Conservation (phyloP, 2,888 invertebrate genomes). For the Melanostoma scalare region DNA sequence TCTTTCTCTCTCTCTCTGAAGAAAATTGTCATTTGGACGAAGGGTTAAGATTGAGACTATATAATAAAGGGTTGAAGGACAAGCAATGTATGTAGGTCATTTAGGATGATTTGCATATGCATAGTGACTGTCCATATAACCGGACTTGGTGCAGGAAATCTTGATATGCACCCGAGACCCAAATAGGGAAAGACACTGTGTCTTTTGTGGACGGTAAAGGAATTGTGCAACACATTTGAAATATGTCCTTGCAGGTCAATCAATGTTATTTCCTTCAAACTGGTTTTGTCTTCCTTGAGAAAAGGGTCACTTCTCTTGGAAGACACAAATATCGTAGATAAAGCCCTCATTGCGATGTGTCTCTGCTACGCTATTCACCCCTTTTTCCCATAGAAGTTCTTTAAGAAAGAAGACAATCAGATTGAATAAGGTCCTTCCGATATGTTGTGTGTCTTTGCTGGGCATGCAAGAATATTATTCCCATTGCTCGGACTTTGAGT, state of each 20-base stretch:
- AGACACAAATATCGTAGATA: slow-evolving; percentile 71
- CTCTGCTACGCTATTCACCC: slow-evolving; percentile 55
- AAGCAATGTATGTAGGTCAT: slow-evolving; percentile 57
- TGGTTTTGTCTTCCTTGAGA: slow-evolving; percentile 20
- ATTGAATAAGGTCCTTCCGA: slow-evolving; percentile 57
- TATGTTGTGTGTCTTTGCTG: slow-evolving; percentile 57
- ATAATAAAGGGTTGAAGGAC: slow-evolving; percentile 47
- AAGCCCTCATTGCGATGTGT: slow-evolving; percentile 69
- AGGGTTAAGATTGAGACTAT: slow-evolving; percentile 27
- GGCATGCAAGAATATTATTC: slow-evolving; percentile 67
- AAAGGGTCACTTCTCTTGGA: slow-evolving; percentile 72
- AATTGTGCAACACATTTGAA: slow-evolving; percentile 33
- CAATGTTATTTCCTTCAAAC: slow-evolving; percentile 67
- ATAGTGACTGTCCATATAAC: slow-evolving; percentile 65
- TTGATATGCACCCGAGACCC: slow-evolving; percentile 28
- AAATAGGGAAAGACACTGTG: slow-evolving; percentile 16
- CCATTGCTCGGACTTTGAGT: slow-evolving; percentile 70
- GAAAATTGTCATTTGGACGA: slow-evolving; percentile 33
- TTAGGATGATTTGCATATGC: slow-evolving; percentile 62
- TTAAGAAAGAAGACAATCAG: slow-evolving; percentile 17
- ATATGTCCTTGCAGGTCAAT: slow-evolving; percentile 50
- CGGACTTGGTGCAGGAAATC: slow-evolving; percentile 56
- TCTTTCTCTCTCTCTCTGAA: too few relatives aligned
- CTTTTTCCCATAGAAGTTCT: slow-evolving; percentile 61
- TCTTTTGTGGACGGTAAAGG: slow-evolving; percentile 20